Base-by-base conservation (phyloP, 2,888 invertebrate species). In the Geotrupes spiniger region DNA sequence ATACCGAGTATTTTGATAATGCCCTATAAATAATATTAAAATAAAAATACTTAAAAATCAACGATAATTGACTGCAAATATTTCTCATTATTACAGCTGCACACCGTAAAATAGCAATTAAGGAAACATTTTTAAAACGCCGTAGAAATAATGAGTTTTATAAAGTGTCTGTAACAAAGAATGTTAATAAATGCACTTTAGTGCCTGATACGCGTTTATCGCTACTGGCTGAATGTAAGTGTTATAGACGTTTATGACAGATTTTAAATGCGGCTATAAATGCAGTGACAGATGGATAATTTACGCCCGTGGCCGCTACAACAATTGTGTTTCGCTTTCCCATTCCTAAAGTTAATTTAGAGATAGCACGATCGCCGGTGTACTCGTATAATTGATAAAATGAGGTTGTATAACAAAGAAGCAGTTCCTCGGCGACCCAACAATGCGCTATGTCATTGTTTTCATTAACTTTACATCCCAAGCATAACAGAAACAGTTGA, bases 381-480 rank as follows among this genome's bases (percentile, higher is more conserved):
- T 42, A 38, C 28, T 5, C 36, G 15, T 21, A 40, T 47, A 48
- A 48, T 48, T 48, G 49, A 45, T 49, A 45, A 49, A 48, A 49
- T 41, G 37, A 40, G 45, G 45, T 37, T 42, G 44, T 39, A 39
- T 29, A 46, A 40, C 39, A 46, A 46, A 26, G 27, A 42, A 29
- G 25, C 14, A 38, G 39, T 41, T 40, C 46, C 46, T 33, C 33
- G 10, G 33, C 42, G 28, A 28, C 27, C 27, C 36, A 49, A 54
- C 54, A 57, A 54, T 57, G 49, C 53, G 57, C 54, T 43, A 17
- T 54, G 54, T 57, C 57, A 57, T 55, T 55, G 57, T 53, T 57
- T 57, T 53, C 54, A 57, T 57, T 52, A 54, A 52, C 43, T 43
- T 43, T 36, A 43, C 43, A 43, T 36, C 36, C 26, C 43, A 36